These are phyloP conservation scores for Acanthosepion pharaonis DNA, from an alignment of 2,888 invertebrate genomes.

Conservation along the genomic window DNA sequence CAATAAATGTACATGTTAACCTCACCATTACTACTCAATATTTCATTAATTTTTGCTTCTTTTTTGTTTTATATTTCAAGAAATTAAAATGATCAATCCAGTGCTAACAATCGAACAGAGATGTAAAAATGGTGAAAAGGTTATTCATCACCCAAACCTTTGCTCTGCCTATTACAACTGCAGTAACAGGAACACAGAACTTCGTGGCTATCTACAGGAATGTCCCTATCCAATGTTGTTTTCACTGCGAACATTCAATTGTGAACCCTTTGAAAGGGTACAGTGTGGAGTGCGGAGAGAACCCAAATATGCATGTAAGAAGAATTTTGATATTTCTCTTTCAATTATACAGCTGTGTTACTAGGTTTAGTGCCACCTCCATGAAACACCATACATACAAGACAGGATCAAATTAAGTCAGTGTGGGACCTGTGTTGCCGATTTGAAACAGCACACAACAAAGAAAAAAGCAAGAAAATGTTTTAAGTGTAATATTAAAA, in stretches of 20 bases:
- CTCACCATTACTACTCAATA: too few relatives aligned
- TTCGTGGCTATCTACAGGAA: slow-evolving; percentile 57
- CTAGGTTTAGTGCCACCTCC: too few relatives aligned
- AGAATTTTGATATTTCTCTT: not conserved
- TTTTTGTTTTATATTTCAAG: not conserved
- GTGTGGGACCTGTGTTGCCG: too few relatives aligned
- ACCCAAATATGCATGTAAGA: slow-evolving; percentile 60
- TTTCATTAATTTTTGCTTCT: too few relatives aligned
- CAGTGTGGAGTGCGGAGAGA: slow-evolving; percentile 59
- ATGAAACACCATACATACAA: too few relatives aligned
- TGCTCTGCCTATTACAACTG: slow-evolving; percentile 68
- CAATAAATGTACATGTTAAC: too few relatives aligned
- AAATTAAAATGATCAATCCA: not conserved
- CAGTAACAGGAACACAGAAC: slow-evolving; percentile 52
- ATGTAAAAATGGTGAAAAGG: not conserved
- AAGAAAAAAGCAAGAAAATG: too few relatives aligned
- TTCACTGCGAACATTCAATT: slow-evolving; percentile 56
- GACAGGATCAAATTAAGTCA: too few relatives aligned
- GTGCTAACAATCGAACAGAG: not conserved
- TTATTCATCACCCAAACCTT: slow-evolving; percentile 61
- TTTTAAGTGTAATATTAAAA: too few relatives aligned
- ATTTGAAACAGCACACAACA: too few relatives aligned
- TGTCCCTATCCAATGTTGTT: slow-evolving; percentile 65
- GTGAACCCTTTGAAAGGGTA: slow-evolving; percentile 64
- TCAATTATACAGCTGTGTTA: too few relatives aligned